phyloP scores from a whole-genome alignment of 1,140 invertebrate species.

The Drosophila punjabiensis region DNA sequence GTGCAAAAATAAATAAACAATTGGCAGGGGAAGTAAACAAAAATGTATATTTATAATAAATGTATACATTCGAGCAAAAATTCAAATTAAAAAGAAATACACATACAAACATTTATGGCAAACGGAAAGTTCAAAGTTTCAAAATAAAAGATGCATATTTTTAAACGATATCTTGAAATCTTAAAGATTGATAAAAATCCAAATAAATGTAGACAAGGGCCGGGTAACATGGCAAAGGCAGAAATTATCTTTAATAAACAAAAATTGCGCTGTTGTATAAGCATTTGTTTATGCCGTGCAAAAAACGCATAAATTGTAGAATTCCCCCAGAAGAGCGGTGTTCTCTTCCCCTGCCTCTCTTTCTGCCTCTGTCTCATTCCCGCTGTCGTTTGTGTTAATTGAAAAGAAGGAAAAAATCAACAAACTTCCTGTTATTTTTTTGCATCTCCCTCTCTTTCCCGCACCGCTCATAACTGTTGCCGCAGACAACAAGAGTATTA shows the following conservation, averaged over 20 bases:
- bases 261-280: constrained; percentile 55
- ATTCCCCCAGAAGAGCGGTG: constrained; percentile 46
- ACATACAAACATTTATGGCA: neutral
- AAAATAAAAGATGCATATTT: neutral
- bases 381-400: constrained; percentile 54
- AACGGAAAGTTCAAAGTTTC: neutral
- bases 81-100: neutral
- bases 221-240: constrained; percentile 8
- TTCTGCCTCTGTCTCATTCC: neutral
- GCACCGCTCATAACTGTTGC: constrained; percentile 71
- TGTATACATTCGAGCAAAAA: neutral
- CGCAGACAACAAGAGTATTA: constrained; percentile 81
- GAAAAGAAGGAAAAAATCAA: constrained; percentile 65
- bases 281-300: constrained; percentile 61
- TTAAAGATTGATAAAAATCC: neutral
- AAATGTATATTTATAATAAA: neutral
- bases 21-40: constrained; percentile 11
- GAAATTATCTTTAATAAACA: constrained; percentile 70
- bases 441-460: constrained; percentile 21
- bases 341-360: neutral
- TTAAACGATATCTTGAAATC: neutral
- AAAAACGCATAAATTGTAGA: constrained; percentile 60
- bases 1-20: constrained; percentile 16
- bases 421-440: constrained; percentile 74
- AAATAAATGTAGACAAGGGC: neutral